A percentile compares a stretch with the other conserved stretches of the same genome.
These are phyloP conservation scores for Pimephales promelas DNA, from an alignment of 2,113 vertebrate genomes.

Conservation along the genomic window DNA sequence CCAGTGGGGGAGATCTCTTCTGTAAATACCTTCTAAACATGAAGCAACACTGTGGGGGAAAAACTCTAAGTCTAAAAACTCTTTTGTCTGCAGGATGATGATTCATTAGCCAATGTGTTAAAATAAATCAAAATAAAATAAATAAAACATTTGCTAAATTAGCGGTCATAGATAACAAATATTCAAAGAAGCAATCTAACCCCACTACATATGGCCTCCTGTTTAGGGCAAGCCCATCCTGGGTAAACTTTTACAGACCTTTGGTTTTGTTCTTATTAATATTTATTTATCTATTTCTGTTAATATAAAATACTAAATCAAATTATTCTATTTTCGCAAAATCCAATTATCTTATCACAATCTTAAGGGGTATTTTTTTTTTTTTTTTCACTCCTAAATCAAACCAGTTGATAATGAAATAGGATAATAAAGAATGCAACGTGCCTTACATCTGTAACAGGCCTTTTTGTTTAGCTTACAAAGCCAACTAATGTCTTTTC, in stretches of 20 bases:
- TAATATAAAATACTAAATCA: background rate
- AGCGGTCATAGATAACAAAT: background rate
- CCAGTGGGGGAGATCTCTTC: conserved; percentile 10
- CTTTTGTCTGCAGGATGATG: background rate
- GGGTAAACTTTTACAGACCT: background rate
- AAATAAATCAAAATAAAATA: too few relatives aligned
- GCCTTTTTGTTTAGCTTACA: background rate
- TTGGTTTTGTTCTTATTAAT: background rate
- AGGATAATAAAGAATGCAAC: background rate
- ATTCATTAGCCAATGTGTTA: too few relatives aligned
- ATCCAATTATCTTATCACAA: too few relatives aligned
- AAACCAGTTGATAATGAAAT: too few relatives aligned
- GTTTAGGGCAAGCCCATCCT: background rate
- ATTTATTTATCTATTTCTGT: background rate
- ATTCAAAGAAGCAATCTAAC: background rate
- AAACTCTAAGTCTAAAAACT: too few relatives aligned
- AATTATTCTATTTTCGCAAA: background rate
- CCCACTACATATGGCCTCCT: background rate
- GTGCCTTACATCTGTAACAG: background rate
- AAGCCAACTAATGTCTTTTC: background rate
- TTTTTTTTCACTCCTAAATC: too few relatives aligned
- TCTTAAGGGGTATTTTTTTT: too few relatives aligned
- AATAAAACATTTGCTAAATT: background rate
- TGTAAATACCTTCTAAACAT: conserved; percentile 31
- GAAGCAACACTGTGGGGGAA: background rate